phyloP scores from a whole-genome alignment of 2,113 vertebrate genomes.

The Glaucidium brasilianum region DNA sequence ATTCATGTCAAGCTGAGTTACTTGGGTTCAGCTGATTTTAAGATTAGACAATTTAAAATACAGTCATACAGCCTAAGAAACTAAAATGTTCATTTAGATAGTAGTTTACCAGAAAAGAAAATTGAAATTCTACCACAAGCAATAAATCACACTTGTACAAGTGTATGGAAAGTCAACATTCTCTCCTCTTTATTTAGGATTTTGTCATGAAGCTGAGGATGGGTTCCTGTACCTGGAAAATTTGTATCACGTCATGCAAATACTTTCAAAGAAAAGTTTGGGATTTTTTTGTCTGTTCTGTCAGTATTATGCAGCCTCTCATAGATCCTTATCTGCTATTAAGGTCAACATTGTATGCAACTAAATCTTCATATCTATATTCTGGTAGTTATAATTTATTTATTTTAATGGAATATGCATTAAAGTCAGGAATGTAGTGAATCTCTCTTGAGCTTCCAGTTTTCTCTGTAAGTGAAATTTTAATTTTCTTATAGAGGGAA shows the following conservation, averaged over 20 bases:
- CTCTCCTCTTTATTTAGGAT: not conserved
- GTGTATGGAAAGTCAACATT: not conserved
- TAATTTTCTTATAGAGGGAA: not conserved
- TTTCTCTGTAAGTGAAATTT: not conserved
- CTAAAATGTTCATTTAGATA: not conserved
- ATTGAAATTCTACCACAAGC: not conserved
- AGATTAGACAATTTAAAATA: not conserved
- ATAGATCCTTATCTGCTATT: not conserved
- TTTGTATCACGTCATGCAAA: not conserved
- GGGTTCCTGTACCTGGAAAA: not conserved
- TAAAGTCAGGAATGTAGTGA: not conserved
- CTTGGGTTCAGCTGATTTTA: not conserved
- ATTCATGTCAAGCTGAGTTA: not conserved
- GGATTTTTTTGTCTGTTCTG: not conserved
- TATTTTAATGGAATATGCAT: not conserved
- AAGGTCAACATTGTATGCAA: not conserved
- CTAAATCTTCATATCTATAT: not conserved
- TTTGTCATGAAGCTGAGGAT: not conserved
- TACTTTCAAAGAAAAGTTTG: not conserved
- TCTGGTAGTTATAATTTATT: not conserved
- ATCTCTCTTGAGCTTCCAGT: not conserved
- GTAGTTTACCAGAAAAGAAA: not conserved
- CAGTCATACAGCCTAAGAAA: not conserved
- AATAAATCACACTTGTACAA: not conserved
- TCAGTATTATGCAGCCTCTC: not conserved